Percentiles rank a stretch among this genome's conserved stretches.
phyloP scores from a whole-genome alignment of 1,140 invertebrate genomes.

The Nasonia vitripennis region DNA sequence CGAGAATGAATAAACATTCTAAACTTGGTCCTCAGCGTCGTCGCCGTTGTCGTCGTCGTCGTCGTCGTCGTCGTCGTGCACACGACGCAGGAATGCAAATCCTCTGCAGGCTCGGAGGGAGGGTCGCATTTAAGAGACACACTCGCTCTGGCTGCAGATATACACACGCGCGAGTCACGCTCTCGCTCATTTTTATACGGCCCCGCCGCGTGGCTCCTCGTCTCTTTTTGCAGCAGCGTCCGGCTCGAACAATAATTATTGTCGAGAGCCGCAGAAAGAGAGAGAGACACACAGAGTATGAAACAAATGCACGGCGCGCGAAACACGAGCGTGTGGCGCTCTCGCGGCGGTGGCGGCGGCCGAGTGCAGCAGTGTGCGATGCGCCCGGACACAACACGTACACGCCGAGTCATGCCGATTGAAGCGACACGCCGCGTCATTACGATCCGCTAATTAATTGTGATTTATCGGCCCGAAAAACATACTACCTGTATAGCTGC shows the following conservation, averaged over 20 bases:
- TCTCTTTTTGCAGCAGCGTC: neutral
- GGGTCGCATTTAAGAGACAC: neutral
- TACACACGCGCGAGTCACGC: neutral
- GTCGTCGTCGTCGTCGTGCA: neutral
- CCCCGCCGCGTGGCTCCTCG: neutral
- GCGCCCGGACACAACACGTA: neutral
- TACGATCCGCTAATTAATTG: slow-evolving; percentile 75
- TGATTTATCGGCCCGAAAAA: slow-evolving; percentile 74
- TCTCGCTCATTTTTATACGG: slow-evolving; percentile 17
- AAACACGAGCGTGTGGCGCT: neutral
- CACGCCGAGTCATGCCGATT: slow-evolving; percentile 3
- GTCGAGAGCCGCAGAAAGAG: neutral
- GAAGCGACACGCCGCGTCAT: slow-evolving; percentile 63
- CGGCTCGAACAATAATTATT: slow-evolving; percentile 25
- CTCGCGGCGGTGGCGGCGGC: neutral
- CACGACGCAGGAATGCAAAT: slow-evolving; percentile 28
- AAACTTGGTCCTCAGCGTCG: slow-evolving; percentile 28
- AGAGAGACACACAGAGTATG: neutral
- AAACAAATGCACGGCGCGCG: neutral
- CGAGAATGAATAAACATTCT: slow-evolving; percentile 48
- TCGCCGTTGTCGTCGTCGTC: slow-evolving; percentile 23
- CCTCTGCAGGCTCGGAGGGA: neutral
- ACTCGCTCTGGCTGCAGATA: neutral
- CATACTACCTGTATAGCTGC: slow-evolving; percentile 13
- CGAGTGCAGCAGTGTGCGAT: neutral